These are phyloP conservation scores for Hedya salicella DNA, from an alignment of 2,888 invertebrate species.

Conservation along the genomic window DNA sequence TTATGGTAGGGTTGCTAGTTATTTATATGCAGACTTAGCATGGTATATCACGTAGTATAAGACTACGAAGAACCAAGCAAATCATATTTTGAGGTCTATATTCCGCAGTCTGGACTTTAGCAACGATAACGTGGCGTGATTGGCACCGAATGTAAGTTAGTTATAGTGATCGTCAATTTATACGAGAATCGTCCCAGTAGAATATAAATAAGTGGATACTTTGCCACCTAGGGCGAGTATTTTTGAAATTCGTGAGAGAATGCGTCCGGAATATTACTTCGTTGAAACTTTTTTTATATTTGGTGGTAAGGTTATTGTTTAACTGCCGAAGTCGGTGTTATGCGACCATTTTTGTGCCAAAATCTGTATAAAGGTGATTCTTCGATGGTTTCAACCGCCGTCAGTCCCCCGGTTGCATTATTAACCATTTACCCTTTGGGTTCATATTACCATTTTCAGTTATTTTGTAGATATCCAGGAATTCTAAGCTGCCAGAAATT, in stretches of 20 bases:
- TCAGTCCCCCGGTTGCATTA: too few relatives aligned
- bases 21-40: too few relatives aligned
- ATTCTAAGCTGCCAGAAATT: too few relatives aligned
- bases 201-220: neutral
- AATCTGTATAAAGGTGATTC: neutral
- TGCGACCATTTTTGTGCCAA: neutral
- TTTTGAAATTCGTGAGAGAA: neutral
- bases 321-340: neutral
- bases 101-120: too few relatives aligned
- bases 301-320: neutral
- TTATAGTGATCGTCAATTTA: constrained; percentile 13
- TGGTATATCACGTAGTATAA: too few relatives aligned
- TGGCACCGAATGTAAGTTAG: neutral
- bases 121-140: neutral
- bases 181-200: constrained; percentile 11
- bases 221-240: neutral
- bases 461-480: too few relatives aligned
- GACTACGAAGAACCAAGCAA: too few relatives aligned
- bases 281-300: neutral
- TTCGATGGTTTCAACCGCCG: too few relatives aligned
- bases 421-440: too few relatives aligned
- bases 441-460: too few relatives aligned
- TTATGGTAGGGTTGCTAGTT: too few relatives aligned
- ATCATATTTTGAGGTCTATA: too few relatives aligned
- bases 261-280: neutral